Evolutionary conservation across 2,888 invertebrate genomes (phyloP).

Genomic region (Pachydiplax longipennis): DNA sequence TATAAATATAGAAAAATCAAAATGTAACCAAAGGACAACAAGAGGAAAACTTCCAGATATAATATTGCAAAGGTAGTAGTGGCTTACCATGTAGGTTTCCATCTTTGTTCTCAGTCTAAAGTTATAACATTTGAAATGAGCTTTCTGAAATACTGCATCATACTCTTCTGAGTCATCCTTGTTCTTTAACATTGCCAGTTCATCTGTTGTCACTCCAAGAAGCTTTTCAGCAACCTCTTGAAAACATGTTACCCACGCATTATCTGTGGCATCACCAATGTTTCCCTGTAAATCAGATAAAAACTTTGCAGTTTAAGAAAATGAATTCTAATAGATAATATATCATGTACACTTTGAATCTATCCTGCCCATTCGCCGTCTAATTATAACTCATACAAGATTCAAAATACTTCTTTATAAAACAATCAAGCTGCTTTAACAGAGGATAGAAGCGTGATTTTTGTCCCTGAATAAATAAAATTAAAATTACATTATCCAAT

Average conservation of each 20-base stretch:
- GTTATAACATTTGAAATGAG: slow-evolving; percentile 80
- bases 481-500: too few species aligned
- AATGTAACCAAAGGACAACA: too few species aligned
- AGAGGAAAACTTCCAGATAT: too few species aligned
- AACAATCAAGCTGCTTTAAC: too few species aligned
- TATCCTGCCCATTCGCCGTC: background rate
- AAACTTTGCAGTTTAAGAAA: slow-evolving; percentile 39
- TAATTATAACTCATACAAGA: too few species aligned
- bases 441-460: too few species aligned
- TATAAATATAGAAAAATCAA: too few species aligned
- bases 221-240: slow-evolving; percentile 82
- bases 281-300: slow-evolving; percentile 69
- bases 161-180: slow-evolving; percentile 67
- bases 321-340: background rate
- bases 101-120: slow-evolving; percentile 88
- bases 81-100: slow-evolving; percentile 89
- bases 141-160: slow-evolving; percentile 72
- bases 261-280: slow-evolving; percentile 86
- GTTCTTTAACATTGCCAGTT: slow-evolving; percentile 69
- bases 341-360: background rate
- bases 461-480: too few species aligned
- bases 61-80: background rate
- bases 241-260: slow-evolving; percentile 92
- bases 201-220: slow-evolving; percentile 73
- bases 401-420: too few species aligned